Percentiles rank a stretch among this genome's conserved stretches.
Conservation (phyloP, 2,113 vertebrate genomes). For the Sylvicapra grimmia region DNA sequence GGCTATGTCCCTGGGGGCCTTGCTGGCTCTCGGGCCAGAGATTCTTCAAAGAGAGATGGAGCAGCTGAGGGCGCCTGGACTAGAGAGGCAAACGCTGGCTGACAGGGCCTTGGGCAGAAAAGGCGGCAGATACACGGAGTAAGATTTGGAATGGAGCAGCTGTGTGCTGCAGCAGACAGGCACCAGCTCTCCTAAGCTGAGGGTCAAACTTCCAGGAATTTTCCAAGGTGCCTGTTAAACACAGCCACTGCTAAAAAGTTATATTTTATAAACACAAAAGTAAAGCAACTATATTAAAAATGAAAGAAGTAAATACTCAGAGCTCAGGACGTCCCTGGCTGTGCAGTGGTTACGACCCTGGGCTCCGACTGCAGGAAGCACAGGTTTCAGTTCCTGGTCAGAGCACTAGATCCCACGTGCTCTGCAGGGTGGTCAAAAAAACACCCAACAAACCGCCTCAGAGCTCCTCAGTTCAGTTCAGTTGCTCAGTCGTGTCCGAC, state of each 20-base stretch:
- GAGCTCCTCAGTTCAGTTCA: background rate
- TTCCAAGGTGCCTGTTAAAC: background rate
- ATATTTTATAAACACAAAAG: background rate
- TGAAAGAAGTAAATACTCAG: background rate
- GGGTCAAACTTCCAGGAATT: background rate
- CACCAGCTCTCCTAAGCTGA: background rate
- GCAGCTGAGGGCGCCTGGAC: fast-evolving
- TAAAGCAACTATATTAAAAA: background rate
- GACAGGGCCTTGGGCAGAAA: fast-evolving
- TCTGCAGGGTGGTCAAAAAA: background rate
- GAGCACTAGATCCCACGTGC: background rate
- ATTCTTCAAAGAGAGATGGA: fast-evolving
- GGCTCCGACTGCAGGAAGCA: background rate
- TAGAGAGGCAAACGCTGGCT: too few relatives aligned
- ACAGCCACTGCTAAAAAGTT: background rate
- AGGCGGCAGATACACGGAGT: fast-evolving
- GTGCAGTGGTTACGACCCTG: background rate
- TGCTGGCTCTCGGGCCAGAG: fast-evolving
- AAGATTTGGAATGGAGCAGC: fast-evolving
- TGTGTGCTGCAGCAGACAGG: background rate
- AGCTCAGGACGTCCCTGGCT: background rate
- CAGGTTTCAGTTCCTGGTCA: background rate
- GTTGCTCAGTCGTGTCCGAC: fast-evolving
- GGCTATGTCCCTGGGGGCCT: fast-evolving
- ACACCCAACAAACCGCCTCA: fast-evolving